Base-by-base conservation (phyloP, 2,888 invertebrate species). In the Eristalis intricaria region DNA sequence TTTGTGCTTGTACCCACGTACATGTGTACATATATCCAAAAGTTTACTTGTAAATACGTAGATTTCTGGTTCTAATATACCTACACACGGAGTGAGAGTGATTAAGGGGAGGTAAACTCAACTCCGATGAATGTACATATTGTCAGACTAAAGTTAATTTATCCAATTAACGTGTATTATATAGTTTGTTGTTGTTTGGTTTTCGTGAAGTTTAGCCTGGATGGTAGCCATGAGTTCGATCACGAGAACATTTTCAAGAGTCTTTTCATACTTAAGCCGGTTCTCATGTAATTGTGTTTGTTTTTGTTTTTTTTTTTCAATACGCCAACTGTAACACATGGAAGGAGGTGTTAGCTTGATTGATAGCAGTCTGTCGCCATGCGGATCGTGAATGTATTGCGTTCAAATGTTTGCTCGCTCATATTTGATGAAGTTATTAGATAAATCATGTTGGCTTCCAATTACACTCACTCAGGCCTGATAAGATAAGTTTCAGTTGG, bases 81-180 rank as follows among this genome's bases (percentile, higher is more conserved):
- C n/a, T n/a, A 23, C 32, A 22, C 58, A 40, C 58, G 1, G 69
- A 35, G 68, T 50, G 68, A 19, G 68, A 32, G 29, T 65, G 43
- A 38, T 8, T 23, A 43, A 15, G n/a, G 32, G 63, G 10, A 15
- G 19, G 38, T 23, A 5, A 10, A 2, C 50, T 0, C n/a, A 15
- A n/a, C 43, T 5, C n/a, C 43, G 15, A 19, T 23, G 40, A 4
- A 43, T 23, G 38, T 26, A 19, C n/a, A 7, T 29, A 23, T 19
- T 23, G 56, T 50, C 23, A 74, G 74, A 56, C 74, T 19, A 50
- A 70, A 35, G 73, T 77, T 35, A 29, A 70, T 78, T 70, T 64
- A 78, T 78, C 64, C 78, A 78, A 78, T 78, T 78, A 58, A 70
- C 63, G 19, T 11, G 11, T 26, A 11, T 68, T 26, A 15, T 63